Conservation (phyloP, 1,140 invertebrate genomes). For the Diorhabda carinulata region DNA sequence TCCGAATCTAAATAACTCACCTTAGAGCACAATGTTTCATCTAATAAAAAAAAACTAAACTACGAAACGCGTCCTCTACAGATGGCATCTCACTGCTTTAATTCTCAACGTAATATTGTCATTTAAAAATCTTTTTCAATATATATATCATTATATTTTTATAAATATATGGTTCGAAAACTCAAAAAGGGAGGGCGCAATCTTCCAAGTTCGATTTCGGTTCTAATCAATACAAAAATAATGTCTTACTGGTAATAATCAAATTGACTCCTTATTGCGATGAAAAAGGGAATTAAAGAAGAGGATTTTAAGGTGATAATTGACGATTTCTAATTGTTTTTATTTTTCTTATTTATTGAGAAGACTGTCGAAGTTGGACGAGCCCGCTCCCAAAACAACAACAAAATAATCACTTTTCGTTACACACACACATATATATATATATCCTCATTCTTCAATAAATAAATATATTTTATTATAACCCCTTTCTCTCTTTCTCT, state of each 20-base stretch:
- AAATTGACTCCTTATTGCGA: not conserved
- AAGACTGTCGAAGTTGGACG: not conserved
- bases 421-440: not conserved
- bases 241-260: not conserved
- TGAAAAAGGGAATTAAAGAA: slow-evolving; percentile 1
- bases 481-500: slow-evolving; percentile 5
- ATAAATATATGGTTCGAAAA: not conserved
- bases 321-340: not conserved
- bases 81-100: slow-evolving; percentile 22
- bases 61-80: slow-evolving; percentile 12
- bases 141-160: not conserved
- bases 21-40: slow-evolving; percentile 16
- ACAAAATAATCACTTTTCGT: not conserved
- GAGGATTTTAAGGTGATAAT: not conserved
- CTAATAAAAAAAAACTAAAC: slow-evolving; percentile 18
- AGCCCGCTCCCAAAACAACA: not conserved
- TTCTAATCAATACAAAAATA: too few relatives aligned
- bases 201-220: too few relatives aligned
- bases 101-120: slow-evolving; percentile 17
- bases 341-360: not conserved
- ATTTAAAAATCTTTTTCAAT: slow-evolving; percentile 1
- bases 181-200: too few relatives aligned
- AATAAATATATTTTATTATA: slow-evolving; percentile 19
- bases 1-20: slow-evolving; percentile 14
- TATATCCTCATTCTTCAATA: slow-evolving; percentile 12